phyloP scores from a whole-genome alignment of 2,113 vertebrate species.

The Smithornis capensis region DNA sequence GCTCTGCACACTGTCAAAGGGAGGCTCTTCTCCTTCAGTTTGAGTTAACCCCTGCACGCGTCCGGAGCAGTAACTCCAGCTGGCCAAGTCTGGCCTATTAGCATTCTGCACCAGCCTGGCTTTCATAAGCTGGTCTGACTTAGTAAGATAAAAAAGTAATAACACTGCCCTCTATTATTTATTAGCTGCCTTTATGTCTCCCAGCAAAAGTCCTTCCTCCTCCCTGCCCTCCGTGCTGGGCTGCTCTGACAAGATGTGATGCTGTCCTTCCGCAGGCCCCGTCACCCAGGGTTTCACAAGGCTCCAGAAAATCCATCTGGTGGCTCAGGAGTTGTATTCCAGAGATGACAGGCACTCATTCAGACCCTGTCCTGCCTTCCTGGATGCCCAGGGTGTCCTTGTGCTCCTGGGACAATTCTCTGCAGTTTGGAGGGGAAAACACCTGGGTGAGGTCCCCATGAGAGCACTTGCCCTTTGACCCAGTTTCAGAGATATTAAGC shows the following conservation, averaged over 20 bases:
- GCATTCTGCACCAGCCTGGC: constrained; percentile 45
- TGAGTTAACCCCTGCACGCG: background rate
- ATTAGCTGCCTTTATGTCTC: constrained; percentile 45
- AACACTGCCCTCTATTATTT: constrained; percentile 66
- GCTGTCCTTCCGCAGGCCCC: background rate
- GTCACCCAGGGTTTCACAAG: background rate
- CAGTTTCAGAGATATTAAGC: background rate
- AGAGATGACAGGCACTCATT: accelerated
- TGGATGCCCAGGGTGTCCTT: background rate
- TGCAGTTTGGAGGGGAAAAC: accelerated
- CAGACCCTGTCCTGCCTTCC: background rate
- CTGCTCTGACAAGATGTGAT: background rate
- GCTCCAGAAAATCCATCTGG: background rate
- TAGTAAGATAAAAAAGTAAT: constrained; percentile 70
- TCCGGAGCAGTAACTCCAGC: constrained; percentile 12
- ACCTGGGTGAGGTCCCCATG: accelerated
- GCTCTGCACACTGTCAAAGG: background rate
- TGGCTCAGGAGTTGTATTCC: background rate
- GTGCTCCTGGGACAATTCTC: background rate
- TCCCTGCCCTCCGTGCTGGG: background rate
- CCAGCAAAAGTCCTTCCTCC: background rate
- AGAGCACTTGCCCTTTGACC: background rate
- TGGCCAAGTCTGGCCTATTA: constrained; percentile 54
- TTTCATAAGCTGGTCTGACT: constrained; percentile 69
- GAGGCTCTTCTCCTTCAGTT: background rate